These are phyloP conservation scores for Poeciliopsis prolifica DNA, from an alignment of 2,113 vertebrate genomes.

Conservation along the genomic window DNA sequence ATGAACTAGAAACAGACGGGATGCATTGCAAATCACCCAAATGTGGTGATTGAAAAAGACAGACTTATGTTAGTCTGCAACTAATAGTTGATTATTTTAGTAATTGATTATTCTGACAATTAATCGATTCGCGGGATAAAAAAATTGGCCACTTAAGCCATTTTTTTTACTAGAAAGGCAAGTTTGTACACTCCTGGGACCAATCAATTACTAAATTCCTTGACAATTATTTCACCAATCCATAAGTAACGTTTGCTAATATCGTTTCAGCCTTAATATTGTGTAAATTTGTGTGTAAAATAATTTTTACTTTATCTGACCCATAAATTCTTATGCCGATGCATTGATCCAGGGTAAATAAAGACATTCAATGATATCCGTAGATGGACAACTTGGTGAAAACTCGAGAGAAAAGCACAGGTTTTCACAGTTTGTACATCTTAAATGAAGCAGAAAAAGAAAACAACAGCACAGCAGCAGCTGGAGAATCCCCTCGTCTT, in stretches of 20 bases:
- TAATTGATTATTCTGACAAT: too few species aligned
- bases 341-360: neutral
- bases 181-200: too few species aligned
- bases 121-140: too few species aligned
- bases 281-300: neutral
- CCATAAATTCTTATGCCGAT: neutral
- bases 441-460: constrained; percentile 6
- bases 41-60: neutral
- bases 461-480: constrained; percentile 42
- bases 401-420: neutral
- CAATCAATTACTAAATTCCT: too few species aligned
- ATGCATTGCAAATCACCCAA: neutral
- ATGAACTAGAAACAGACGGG: neutral
- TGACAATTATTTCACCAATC: too few species aligned
- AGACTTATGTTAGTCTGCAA: too few species aligned
- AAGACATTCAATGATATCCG: neutral
- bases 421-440: neutral
- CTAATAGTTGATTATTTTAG: too few species aligned
- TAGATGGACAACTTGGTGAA: neutral
- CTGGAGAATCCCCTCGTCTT: constrained; percentile 48
- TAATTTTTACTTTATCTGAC: neutral
- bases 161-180: too few species aligned
- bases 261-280: too few species aligned
- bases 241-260: too few species aligned
- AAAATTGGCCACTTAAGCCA: too few species aligned